Evolutionary conservation across 2,797 vertebrate genomes (phyloP).

Genomic region (Danio choprae): DNA sequence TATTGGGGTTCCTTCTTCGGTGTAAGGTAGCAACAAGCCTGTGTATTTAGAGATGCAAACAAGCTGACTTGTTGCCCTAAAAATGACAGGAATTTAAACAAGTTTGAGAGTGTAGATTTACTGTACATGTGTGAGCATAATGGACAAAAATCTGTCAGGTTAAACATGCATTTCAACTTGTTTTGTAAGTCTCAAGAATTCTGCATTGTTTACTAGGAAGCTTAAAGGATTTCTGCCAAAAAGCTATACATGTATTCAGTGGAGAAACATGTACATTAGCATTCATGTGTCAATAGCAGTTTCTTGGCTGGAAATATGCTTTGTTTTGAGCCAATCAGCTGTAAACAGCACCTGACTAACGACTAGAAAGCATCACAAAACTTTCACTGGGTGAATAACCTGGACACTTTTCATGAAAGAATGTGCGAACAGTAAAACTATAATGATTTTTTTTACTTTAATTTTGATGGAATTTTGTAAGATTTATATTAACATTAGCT

Average conservation of each 20-base stretch:
- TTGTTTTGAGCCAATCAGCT: constrained; percentile 11
- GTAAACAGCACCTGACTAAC: constrained; percentile 11
- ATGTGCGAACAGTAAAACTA: not conserved
- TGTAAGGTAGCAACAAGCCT: constrained; percentile 19
- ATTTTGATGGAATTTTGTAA: not conserved
- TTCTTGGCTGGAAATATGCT: not conserved
- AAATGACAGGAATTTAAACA: not conserved
- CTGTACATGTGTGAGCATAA: not conserved
- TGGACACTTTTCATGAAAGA: not conserved
- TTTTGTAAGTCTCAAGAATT: not conserved
- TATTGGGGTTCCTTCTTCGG: constrained; percentile 61
- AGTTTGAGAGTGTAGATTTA: not conserved
- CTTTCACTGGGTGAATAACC: not conserved
- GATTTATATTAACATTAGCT: not conserved
- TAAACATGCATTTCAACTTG: constrained; percentile 3
- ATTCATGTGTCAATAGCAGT: not conserved
- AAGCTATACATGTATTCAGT: not conserved
- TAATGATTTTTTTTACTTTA: not conserved
- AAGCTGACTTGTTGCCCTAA: not conserved
- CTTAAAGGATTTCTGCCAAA: not conserved
- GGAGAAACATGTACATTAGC: not conserved
- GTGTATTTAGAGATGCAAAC: constrained; percentile 15
- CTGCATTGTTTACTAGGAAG: not conserved
- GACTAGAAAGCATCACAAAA: not conserved
- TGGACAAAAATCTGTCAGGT: not conserved